A percentile compares a stretch with the other conserved stretches of the same genome.
phyloP scores from a whole-genome alignment of 2,797 vertebrate species.

The Psittacula derbiana region DNA sequence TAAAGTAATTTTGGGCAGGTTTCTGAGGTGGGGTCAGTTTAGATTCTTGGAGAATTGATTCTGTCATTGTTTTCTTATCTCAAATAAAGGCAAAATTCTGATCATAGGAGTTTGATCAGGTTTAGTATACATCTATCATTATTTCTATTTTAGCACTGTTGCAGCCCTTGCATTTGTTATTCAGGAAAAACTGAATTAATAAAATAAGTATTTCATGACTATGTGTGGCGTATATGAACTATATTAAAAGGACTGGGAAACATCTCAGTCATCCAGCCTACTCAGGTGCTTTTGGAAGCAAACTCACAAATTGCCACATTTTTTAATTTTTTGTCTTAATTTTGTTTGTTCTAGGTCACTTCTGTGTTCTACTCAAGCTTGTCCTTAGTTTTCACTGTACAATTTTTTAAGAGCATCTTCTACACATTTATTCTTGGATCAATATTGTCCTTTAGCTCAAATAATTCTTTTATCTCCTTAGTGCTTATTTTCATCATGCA shows the following conservation, averaged over 20 bases:
- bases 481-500: not conserved
- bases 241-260: not conserved
- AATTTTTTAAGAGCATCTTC: not conserved
- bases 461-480: not conserved
- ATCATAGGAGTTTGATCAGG: not conserved
- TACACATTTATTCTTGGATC: not conserved
- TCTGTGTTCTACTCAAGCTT: not conserved
- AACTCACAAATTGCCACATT: not conserved
- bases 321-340: not conserved
- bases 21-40: not conserved
- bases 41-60: not conserved
- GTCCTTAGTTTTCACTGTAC: not conserved
- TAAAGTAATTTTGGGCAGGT: not conserved
- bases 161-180: not conserved
- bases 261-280: not conserved
- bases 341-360: not conserved
- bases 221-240: rapidly evolving
- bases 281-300: not conserved
- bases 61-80: not conserved
- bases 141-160: not conserved
- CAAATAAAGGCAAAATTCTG: not conserved
- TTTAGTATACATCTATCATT: not conserved
- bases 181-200: not conserved
- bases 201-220: not conserved
- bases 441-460: not conserved